These are phyloP conservation scores for Ancistrus triradiatus DNA, from an alignment of 2,113 vertebrate genomes.

Conservation along the genomic window DNA sequence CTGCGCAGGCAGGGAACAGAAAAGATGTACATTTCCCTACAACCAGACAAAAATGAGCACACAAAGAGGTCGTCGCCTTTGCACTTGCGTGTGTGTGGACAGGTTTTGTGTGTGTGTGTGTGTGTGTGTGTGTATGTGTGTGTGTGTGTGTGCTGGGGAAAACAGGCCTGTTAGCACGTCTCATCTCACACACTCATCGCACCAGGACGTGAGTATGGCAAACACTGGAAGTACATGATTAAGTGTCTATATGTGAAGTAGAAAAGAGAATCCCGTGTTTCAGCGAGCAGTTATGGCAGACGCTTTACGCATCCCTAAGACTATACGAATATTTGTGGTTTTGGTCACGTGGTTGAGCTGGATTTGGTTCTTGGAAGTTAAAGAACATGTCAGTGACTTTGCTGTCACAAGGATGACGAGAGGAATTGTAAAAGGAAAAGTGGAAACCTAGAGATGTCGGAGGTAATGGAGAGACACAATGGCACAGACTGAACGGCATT, in stretches of 20 bases:
- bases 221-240: constrained; percentile 96
- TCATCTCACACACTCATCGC: constrained; percentile 55
- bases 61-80: constrained; percentile 20
- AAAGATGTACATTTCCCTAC: constrained; percentile 10
- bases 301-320: constrained; percentile 47
- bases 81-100: constrained; percentile 13
- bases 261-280: constrained; percentile 73
- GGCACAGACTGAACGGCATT: constrained; percentile 9
- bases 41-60: constrained; percentile 23
- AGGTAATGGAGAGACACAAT: constrained; percentile 12
- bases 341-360: constrained; percentile 23
- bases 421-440: constrained; percentile 1
- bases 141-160: constrained; percentile 27
- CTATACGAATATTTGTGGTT: constrained; percentile 28
- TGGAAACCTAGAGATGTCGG: constrained; percentile 6
- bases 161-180: constrained; percentile 47
- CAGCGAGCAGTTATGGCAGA: constrained; percentile 69
- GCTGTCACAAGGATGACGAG: constrained; percentile 8
- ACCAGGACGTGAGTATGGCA: constrained; percentile 60
- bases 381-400: constrained; percentile 11
- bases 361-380: constrained; percentile 17
- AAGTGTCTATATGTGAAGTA: constrained; percentile 91
- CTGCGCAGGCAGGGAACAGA: constrained; percentile 31
- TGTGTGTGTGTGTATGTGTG: constrained; percentile 30
- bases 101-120: constrained; percentile 23